Evolutionary conservation across 2,113 vertebrate species (phyloP).

Genomic region (Passerina amoena): DNA sequence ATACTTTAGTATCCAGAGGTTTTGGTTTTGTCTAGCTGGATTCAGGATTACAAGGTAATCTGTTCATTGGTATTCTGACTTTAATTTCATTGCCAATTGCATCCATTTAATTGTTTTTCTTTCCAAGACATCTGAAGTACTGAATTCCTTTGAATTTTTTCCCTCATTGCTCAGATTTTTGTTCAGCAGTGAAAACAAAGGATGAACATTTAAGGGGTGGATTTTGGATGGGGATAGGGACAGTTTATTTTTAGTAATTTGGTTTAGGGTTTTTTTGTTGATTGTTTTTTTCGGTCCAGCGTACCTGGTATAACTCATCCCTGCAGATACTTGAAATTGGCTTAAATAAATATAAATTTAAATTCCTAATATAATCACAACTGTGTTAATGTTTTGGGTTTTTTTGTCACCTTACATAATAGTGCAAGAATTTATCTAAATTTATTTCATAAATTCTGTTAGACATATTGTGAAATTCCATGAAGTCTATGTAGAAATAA

Average conservation of each 20-base stretch:
- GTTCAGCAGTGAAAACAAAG: background rate
- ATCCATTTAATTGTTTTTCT: background rate
- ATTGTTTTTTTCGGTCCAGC: background rate
- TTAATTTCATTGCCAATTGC: background rate
- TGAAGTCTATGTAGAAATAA: background rate
- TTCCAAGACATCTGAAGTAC: background rate
- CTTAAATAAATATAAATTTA: background rate
- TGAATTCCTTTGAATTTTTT: background rate
- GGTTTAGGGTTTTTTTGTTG: accelerated
- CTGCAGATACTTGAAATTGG: background rate
- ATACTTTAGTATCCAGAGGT: background rate
- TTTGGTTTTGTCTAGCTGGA: background rate
- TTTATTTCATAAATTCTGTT: background rate
- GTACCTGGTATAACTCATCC: background rate
- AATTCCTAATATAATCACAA: background rate
- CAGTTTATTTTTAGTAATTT: background rate
- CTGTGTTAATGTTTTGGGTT: background rate
- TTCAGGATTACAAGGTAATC: background rate
- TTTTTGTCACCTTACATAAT: background rate
- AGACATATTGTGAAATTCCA: background rate
- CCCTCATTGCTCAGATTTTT: background rate
- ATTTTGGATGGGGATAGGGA: background rate
- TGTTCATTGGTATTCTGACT: background rate
- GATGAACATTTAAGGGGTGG: background rate
- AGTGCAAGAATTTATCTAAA: background rate